These are phyloP conservation scores for Philaethria dido DNA, from an alignment of 2,888 invertebrate species.

Conservation along the genomic window DNA sequence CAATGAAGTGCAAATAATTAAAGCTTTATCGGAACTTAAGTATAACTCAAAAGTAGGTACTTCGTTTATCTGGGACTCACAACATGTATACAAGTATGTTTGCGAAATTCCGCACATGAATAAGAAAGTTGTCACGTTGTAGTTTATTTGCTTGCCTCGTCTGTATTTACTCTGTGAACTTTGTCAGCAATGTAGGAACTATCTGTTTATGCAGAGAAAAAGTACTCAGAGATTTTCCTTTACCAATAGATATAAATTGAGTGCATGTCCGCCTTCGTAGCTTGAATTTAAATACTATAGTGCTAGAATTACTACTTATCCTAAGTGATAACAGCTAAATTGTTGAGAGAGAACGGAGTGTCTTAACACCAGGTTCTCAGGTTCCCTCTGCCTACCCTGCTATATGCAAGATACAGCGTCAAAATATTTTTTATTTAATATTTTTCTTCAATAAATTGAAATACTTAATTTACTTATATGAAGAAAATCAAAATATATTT, in stretches of 20 bases:
- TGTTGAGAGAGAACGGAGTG: too few species aligned
- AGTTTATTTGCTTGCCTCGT: conserved; percentile 36
- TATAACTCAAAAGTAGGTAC: neutral
- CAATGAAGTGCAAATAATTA: neutral
- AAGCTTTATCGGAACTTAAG: neutral
- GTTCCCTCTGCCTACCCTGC: too few species aligned
- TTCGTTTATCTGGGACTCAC: neutral
- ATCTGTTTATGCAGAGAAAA: conserved; percentile 20
- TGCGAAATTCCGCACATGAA: conserved; percentile 26
- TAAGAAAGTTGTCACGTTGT: conserved; percentile 36
- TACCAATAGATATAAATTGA: neutral
- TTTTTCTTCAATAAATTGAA: too few species aligned
- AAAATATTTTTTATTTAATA: too few species aligned
- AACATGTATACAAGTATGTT: conserved; percentile 4
- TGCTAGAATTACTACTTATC: too few species aligned
- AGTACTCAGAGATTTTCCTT: neutral
- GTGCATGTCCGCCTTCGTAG: too few species aligned
- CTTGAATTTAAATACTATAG: too few species aligned
- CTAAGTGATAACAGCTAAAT: too few species aligned
- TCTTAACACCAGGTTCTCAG: too few species aligned
- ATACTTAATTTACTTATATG: too few species aligned
- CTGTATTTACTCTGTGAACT: conserved; percentile 30
- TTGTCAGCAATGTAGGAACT: conserved; percentile 14
- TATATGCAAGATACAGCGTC: too few species aligned
- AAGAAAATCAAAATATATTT: too few species aligned